These are phyloP conservation scores for Prunella strophiata DNA, from an alignment of 2,797 vertebrate genomes.

Conservation along the genomic window DNA sequence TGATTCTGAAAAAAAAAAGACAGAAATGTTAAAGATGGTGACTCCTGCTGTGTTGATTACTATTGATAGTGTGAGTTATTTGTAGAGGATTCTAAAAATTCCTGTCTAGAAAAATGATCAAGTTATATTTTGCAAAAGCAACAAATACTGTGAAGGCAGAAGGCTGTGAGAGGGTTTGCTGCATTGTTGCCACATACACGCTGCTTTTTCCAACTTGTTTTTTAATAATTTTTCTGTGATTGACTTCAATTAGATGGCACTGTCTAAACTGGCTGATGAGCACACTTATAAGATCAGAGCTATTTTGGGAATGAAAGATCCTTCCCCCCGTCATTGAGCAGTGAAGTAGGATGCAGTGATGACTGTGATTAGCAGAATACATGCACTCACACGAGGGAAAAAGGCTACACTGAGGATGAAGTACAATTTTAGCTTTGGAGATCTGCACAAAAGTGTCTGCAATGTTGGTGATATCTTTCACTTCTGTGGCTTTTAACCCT, in stretches of 20 bases:
- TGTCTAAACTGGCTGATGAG: conserved; percentile 42
- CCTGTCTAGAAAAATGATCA: neutral
- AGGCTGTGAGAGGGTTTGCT: neutral
- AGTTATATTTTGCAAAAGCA: neutral
- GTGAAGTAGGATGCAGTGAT: neutral
- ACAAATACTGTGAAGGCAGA: neutral
- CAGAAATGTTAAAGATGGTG: neutral
- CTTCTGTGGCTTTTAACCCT: neutral
- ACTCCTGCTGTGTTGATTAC: conserved; percentile 30
- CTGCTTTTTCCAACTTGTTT: neutral
- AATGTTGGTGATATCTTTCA: neutral
- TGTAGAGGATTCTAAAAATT: conserved; percentile 33
- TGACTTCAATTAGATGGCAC: conserved; percentile 31
- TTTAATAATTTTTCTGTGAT: conserved; percentile 17
- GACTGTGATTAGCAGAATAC: conserved; percentile 9
- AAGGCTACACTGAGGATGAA: neutral
- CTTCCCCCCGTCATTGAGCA: neutral
- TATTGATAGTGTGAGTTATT: conserved; percentile 29
- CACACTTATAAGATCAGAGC: conserved; percentile 15
- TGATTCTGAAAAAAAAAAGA: neutral
- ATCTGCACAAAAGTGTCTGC: neutral
- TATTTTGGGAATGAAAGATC: conserved; percentile 46
- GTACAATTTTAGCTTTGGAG: neutral
- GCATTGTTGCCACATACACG: neutral
- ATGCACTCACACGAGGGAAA: neutral